phyloP scores from a whole-genome alignment of 2,888 invertebrate species.

The Cyclophora punctaria region DNA sequence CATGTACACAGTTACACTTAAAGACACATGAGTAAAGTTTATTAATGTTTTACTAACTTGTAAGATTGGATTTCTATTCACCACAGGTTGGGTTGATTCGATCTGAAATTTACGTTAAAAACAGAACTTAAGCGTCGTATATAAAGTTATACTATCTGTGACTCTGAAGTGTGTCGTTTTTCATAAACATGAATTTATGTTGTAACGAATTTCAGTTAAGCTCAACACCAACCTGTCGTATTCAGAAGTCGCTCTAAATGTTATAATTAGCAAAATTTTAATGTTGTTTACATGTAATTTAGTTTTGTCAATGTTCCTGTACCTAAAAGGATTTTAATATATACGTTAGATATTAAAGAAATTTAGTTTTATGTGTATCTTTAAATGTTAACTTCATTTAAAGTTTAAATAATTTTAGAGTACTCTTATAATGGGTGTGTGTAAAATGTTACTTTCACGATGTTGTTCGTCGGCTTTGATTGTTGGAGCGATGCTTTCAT shows the following conservation, averaged over 20 bases:
- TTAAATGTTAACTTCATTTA: neutral
- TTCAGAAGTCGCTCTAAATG: neutral
- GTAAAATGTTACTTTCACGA: constrained; percentile 24
- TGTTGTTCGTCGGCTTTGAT: constrained; percentile 52
- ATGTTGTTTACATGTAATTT: constrained; percentile 31
- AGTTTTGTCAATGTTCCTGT: constrained; percentile 55
- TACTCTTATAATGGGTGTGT: constrained; percentile 29
- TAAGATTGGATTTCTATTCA: no score
- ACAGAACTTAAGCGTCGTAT: neutral
- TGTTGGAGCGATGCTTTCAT: constrained; percentile 61
- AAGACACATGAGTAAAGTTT: no score
- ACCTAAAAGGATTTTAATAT: constrained; percentile 18
- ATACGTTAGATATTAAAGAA: constrained; percentile 11
- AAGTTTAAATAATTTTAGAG: constrained; percentile 1
- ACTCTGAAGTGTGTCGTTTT: neutral
- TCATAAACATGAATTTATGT: neutral
- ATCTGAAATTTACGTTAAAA: neutral
- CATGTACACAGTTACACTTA: no score
- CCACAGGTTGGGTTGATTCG: no score
- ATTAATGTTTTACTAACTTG: no score
- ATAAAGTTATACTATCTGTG: neutral
- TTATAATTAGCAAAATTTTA: constrained; percentile 23
- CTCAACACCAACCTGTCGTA: no score
- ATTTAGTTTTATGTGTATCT: constrained; percentile 13
- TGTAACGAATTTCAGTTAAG: neutral